Base-by-base conservation (phyloP, 35 echinoderm and acorn worm genomes). In the Diadema setosum region DNA sequence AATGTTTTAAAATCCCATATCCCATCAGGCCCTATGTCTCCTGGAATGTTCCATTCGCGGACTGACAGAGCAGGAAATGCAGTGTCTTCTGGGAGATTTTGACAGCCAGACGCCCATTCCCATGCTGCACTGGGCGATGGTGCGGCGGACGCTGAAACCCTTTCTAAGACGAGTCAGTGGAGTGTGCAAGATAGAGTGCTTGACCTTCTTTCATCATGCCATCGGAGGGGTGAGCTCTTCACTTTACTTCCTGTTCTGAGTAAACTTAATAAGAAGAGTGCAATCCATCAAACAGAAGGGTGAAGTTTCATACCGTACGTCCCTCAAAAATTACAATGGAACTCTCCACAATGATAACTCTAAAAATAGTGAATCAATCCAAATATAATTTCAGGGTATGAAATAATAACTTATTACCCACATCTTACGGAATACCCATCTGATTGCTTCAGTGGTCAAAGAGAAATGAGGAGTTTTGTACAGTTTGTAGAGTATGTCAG, bases 171-270 rank as follows among this genome's bases (percentile, higher is more conserved):
- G 81, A 12, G 49, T 83, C 31, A 84, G 84, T 17, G 78, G 63
- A 5, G 44, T 39, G 56, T 83, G 92, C n/a, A 64, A 91, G 42
- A 67, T 98, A 40, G 84, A 92, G 30, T 55, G 82, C 39, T 39
- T 94, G 14, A 85, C 90, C 24, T 98, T 98, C 84, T 98, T 94
- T 46, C 96, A 98, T 89, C 85, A 90, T 25, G 80, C 96, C 20
- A 94, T 98, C 34, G 87, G 70, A 50, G 83, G 69, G 89, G 96
- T 98, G 55, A 44, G 58, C 18, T 30, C 6, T 60, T 31, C 12
- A 36, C 3, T 43, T 64, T 37, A 24, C 0, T 5, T 7, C 9
- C 46, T 6, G 16, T 16, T 7, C 29, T 8, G 41, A 7, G 9
- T 16, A 45, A 29, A 15, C 16, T 46, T 81, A 11, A 46, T 15